Evolutionary conservation across 2,888 invertebrate species (phyloP), one percentile per base, ranked within the genome.

Genomic region (Malthinus flaveolus): DNA sequence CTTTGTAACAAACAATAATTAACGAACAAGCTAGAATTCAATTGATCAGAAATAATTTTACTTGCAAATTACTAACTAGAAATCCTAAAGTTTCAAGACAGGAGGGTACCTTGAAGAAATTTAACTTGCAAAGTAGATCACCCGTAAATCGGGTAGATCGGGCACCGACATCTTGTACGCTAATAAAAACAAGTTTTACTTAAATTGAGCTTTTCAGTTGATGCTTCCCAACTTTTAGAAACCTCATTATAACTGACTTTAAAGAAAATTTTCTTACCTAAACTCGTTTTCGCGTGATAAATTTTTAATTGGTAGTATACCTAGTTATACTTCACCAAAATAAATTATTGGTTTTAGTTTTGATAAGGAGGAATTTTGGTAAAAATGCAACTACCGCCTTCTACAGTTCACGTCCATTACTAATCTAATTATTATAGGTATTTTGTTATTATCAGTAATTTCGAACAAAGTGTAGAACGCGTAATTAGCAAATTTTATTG

Each of bases 91-190:
- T 60, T 23, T 60, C 60, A 59, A 62, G 63, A 58, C 60, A 58
- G 54, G 49, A 53, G 60, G 62, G 59, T 61, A 56, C 58, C 66
- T 62, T 53, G 53, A 64, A 55, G 59, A 64, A 70, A 73, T 74
- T 73, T 74, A 68, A 74, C 73, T 75, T 74, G 73, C 74, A 73
- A 74, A 73, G 71, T 70, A 71, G 72, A 73, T 72, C 73, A 72
- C 71, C 72, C 71, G 72, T 73, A 72, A 71, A 70, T 63, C 66
- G 63, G 23, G 61, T 63, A 64, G 63, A 63, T 65, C 59, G 64
- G 61, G 54, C 62, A 62, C 65, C 68, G 68, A 71, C 71, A 69
- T 71, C 70, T 72, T 70, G 70, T 70, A 69, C 68, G 70, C 71
- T 67, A 64, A 52, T 66, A 64, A 68, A 69, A 72, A 68, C 71